These are phyloP conservation scores for Rhingia campestris DNA, from an alignment of 2,888 invertebrate species.

Conservation along the genomic window DNA sequence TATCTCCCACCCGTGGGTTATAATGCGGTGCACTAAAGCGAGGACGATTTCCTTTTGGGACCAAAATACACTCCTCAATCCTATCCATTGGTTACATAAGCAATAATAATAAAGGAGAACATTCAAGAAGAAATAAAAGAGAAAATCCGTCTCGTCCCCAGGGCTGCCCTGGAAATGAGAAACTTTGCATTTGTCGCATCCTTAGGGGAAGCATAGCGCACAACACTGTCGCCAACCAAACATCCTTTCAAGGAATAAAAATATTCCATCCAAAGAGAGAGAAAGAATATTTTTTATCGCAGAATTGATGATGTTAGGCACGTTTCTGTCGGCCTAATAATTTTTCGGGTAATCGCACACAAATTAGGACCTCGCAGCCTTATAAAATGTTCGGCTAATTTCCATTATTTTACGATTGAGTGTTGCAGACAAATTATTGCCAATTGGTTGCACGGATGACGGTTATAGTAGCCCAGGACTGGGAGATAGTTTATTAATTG, in stretches of 20 bases:
- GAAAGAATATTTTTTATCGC: slow-evolving; percentile 9
- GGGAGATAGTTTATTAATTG: no score
- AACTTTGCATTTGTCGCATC: slow-evolving; percentile 56
- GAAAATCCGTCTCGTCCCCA: slow-evolving; percentile 19
- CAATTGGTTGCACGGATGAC: not conserved
- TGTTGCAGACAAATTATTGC: not conserved
- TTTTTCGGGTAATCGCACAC: slow-evolving; percentile 25
- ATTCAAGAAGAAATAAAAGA: slow-evolving; percentile 20
- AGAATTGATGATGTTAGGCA: slow-evolving; percentile 21
- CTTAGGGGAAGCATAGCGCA: slow-evolving; percentile 10
- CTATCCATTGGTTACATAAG: slow-evolving; percentile 12
- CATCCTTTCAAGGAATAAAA: not conserved
- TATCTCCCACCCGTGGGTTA: slow-evolving; percentile 6
- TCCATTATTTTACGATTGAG: slow-evolving; percentile 8
- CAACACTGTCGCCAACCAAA: not conserved
- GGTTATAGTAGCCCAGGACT: no score
- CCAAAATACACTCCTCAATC: not conserved
- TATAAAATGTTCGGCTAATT: slow-evolving; percentile 5
- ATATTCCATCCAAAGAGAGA: not conserved
- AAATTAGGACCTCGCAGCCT: slow-evolving; percentile 25
- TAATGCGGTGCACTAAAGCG: slow-evolving; percentile 27
- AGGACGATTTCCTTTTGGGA: slow-evolving; percentile 41
- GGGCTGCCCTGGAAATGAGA: slow-evolving; percentile 29
- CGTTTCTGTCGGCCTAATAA: slow-evolving; percentile 53
- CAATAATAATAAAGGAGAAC: slow-evolving; percentile 11